phyloP scores from a whole-genome alignment of 64 coral and sea anemone species.

The Acropora yongei region DNA sequence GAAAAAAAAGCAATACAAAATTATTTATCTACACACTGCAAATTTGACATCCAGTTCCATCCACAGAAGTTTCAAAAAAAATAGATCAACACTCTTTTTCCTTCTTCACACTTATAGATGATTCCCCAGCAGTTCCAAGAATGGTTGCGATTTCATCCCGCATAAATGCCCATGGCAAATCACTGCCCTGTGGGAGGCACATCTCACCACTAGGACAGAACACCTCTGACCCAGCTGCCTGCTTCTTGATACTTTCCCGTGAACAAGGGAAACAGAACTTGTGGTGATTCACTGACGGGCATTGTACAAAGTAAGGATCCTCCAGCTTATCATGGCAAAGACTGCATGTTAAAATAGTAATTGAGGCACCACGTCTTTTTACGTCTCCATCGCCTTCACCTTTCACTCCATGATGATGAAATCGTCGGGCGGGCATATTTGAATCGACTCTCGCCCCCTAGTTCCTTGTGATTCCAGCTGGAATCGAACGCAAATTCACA shows the following conservation, averaged over 20 bases:
- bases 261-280: constrained; percentile 99
- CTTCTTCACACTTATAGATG: constrained; percentile 83
- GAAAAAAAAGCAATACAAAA: constrained; percentile 2
- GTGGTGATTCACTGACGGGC: constrained; percentile 92
- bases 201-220: constrained; percentile 97
- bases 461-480: not conserved
- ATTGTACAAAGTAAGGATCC: constrained; percentile 99
- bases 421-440: constrained; percentile 79
- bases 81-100: constrained; percentile 74
- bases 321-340: constrained; percentile 92
- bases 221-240: constrained; percentile 96
- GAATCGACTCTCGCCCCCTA: not conserved
- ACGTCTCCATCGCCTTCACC: constrained; percentile 61
- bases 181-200: constrained; percentile 94
- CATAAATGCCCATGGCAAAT: constrained; percentile 99
- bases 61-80: not conserved
- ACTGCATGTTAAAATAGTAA: constrained; percentile 82
- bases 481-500: constrained; percentile 10
- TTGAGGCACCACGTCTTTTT: constrained; percentile 63
- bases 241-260: constrained; percentile 93
- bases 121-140: constrained; percentile 77
- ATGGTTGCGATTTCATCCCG: constrained; percentile 98
- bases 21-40: not conserved
- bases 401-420: constrained; percentile 87
- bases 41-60: no score